Evolutionary conservation across 2,888 invertebrate genomes (phyloP).

Genomic region (Peribatodes rhomboidaria): DNA sequence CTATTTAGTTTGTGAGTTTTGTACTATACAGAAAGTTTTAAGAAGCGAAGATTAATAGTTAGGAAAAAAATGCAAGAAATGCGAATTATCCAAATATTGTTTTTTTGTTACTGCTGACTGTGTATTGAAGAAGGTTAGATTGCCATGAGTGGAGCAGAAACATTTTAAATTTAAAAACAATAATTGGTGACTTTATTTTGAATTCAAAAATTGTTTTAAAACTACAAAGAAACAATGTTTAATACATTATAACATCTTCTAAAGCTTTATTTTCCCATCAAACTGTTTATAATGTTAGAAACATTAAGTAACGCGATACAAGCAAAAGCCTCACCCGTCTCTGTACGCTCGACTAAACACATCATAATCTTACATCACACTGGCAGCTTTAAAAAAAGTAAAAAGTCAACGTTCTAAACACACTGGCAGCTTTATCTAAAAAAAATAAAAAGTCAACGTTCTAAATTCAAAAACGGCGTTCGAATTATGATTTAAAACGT

Average conservation of each 20-base stretch:
- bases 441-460: conserved; percentile 78
- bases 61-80: too few relatives aligned
- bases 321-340: conserved; percentile 15
- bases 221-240: too few relatives aligned
- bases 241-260: not conserved
- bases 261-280: not conserved
- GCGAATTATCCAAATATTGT: too few relatives aligned
- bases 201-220: too few relatives aligned
- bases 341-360: conserved; percentile 29
- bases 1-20: not conserved
- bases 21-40: too few relatives aligned
- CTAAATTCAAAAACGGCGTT: conserved; percentile 83
- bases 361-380: conserved; percentile 35
- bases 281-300: conserved; percentile 18
- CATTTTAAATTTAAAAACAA: too few relatives aligned
- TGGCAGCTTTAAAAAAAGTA: conserved; percentile 16
- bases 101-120: too few relatives aligned
- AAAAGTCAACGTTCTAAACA: conserved; percentile 32
- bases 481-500: conserved; percentile 87
- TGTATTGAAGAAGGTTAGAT: too few relatives aligned
- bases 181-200: too few relatives aligned
- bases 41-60: too few relatives aligned
- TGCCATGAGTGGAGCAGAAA: too few relatives aligned
- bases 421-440: conserved; percentile 49
- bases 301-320: conserved; percentile 26